Evolutionary conservation across 2,888 invertebrate genomes (phyloP).

Genomic region (Ichneumon xanthorius): DNA sequence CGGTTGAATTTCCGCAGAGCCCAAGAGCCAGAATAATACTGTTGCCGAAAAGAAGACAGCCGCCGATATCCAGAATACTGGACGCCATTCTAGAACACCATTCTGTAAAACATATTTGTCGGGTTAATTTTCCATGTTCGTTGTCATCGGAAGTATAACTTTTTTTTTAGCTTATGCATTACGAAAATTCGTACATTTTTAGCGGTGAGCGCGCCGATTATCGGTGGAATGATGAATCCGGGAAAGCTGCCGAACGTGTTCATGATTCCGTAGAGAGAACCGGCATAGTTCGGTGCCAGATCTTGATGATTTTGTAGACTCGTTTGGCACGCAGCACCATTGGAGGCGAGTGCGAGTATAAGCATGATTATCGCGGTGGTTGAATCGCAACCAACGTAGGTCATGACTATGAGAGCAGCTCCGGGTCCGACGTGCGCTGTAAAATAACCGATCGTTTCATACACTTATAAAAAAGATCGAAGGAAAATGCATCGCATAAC

Average conservation of each 20-base stretch:
- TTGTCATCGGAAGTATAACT: not conserved
- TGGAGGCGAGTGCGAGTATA: constrained; percentile 78
- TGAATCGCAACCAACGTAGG: constrained; percentile 80
- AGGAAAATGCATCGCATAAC: not conserved
- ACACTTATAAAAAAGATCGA: not conserved
- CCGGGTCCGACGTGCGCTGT: constrained; percentile 85
- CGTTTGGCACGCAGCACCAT: constrained; percentile 83
- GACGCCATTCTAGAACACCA: constrained; percentile 91
- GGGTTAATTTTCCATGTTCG: not conserved
- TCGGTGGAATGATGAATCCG: constrained; percentile 82
- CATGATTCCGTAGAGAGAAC: constrained; percentile 83
- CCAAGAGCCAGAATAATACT: constrained; percentile 89
- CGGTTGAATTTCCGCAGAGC: constrained; percentile 89
- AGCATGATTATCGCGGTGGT: constrained; percentile 79
- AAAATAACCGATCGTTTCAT: constrained; percentile 36
- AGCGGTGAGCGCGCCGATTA: constrained; percentile 80
- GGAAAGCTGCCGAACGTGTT: constrained; percentile 83
- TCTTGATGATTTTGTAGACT: constrained; percentile 83
- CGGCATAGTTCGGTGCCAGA: constrained; percentile 83
- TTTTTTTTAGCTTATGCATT: not conserved
- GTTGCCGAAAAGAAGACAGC: constrained; percentile 90
- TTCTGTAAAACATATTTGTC: constrained; percentile 87
- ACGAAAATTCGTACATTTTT: constrained; percentile 72
- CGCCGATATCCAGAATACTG: constrained; percentile 91
- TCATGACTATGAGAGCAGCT: constrained; percentile 84